Percentiles rank a stretch among this genome's conserved stretches.
Evolutionary conservation across 2,888 invertebrate species (phyloP).

Genomic region (Thera obeliscata): DNA sequence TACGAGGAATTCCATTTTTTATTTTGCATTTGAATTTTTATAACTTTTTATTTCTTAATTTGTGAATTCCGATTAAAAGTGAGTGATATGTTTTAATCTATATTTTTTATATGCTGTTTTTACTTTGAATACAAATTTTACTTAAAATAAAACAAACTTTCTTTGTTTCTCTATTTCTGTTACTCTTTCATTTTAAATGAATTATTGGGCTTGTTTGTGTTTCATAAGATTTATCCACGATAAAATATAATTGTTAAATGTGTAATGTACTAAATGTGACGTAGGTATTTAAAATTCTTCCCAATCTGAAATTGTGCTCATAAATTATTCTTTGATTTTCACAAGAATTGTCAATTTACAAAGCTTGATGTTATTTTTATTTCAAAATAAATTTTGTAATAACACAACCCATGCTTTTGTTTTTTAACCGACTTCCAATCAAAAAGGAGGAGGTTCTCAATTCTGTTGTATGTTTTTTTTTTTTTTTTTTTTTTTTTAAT

Average conservation of each 20-base stretch:
- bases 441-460: too few species aligned
- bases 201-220: constrained; percentile 36
- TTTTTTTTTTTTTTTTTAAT: too few species aligned
- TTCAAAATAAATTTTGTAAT: constrained; percentile 80
- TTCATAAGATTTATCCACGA: constrained; percentile 35
- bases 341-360: constrained; percentile 79
- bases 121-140: constrained; percentile 33
- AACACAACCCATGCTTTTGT: constrained; percentile 36
- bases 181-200: constrained; percentile 40
- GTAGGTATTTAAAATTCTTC: constrained; percentile 64
- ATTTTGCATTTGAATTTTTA: constrained; percentile 69
- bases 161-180: constrained; percentile 31
- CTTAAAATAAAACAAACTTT: constrained; percentile 23
- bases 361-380: constrained; percentile 83
- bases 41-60: constrained; percentile 51
- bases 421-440: too few species aligned
- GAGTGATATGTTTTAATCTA: constrained; percentile 61
- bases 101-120: constrained; percentile 46
- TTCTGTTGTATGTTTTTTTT: too few species aligned
- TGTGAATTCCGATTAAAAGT: constrained; percentile 63
- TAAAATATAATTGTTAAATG: constrained; percentile 32
- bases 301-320: constrained; percentile 79
- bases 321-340: constrained; percentile 76
- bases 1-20: constrained; percentile 69
- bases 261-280: constrained; percentile 40